Evolutionary conservation across 2,888 invertebrate genomes (phyloP).

Genomic region (Fragum sueziense): DNA sequence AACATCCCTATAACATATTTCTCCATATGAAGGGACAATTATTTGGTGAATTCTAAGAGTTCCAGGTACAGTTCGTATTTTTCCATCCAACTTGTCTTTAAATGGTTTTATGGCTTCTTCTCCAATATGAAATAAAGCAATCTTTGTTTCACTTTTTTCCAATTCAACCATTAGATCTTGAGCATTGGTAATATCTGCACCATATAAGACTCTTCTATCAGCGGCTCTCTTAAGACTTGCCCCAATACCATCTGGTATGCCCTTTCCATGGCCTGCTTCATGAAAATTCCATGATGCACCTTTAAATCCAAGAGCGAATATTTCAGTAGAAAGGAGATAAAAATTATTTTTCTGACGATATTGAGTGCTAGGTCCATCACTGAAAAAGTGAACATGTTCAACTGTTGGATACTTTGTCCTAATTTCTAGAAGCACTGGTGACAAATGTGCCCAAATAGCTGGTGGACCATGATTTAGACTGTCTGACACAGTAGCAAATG

Average conservation of each 20-base stretch:
- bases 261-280: slow-evolving; percentile 80
- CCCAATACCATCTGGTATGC: slow-evolving; percentile 77
- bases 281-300: slow-evolving; percentile 75
- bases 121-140: too few species aligned
- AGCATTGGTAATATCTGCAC: slow-evolving; percentile 28
- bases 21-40: too few species aligned
- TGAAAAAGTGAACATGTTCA: slow-evolving; percentile 50
- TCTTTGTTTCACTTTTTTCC: too few species aligned
- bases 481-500: slow-evolving; percentile 77
- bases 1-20: too few species aligned
- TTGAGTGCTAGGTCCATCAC: slow-evolving; percentile 77
- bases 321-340: slow-evolving; percentile 66
- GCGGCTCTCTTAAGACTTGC: slow-evolving; percentile 73
- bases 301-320: slow-evolving; percentile 40
- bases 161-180: too few species aligned
- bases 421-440: slow-evolving; percentile 68
- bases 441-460: slow-evolving; percentile 81
- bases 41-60: too few species aligned
- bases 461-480: slow-evolving; percentile 76
- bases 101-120: too few species aligned
- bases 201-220: slow-evolving; percentile 50
- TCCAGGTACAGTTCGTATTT: too few species aligned
- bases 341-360: slow-evolving; percentile 81
- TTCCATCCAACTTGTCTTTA: too few species aligned
- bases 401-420: slow-evolving; percentile 41